Conservation (phyloP, 2,888 invertebrate species). For the Lasioglossum villosulum region DNA sequence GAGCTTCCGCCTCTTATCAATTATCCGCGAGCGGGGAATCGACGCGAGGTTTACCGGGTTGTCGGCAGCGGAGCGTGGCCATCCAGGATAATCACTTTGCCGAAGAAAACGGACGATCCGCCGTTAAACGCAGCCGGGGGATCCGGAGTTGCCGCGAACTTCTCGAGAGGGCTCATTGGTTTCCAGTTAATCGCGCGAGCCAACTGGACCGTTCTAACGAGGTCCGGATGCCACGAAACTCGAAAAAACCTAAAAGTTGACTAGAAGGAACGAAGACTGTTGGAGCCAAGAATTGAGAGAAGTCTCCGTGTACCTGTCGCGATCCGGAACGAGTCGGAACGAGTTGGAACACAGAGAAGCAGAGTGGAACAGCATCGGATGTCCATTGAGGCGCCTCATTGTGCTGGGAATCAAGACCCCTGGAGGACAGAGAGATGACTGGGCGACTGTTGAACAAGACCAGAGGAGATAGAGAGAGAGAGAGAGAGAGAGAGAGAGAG, state of each 20-base stretch:
- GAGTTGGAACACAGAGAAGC: background rate
- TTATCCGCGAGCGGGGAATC: conserved; percentile 39
- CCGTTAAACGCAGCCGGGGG: conserved; percentile 29
- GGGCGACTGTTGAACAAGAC: background rate
- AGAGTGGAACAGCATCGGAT: conserved; percentile 40
- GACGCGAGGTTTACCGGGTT: conserved; percentile 37
- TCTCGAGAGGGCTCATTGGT: conserved; percentile 71
- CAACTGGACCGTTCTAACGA: conserved; percentile 75
- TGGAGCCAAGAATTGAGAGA: background rate
- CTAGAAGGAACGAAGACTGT: background rate
- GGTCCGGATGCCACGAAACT: conserved; percentile 44
- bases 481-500: conserved; percentile 28
- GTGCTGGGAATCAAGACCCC: conserved; percentile 60
- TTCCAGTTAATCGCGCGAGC: conserved; percentile 76
- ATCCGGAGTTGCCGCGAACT: background rate
- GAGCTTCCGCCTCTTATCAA: conserved; percentile 30
- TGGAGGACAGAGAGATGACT: conserved; percentile 34
- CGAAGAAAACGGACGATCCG: conserved; percentile 52
- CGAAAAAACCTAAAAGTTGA: conserved; percentile 37
- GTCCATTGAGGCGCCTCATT: conserved; percentile 61
- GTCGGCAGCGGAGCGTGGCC: conserved; percentile 22
- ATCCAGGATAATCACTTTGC: conserved; percentile 40
- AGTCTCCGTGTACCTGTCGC: background rate
- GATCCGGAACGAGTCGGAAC: conserved; percentile 35
- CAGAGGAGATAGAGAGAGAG: conserved; percentile 19